Evolutionary conservation across 1,140 invertebrate genomes (phyloP).

Genomic region (Sweltsa coloradensis): DNA sequence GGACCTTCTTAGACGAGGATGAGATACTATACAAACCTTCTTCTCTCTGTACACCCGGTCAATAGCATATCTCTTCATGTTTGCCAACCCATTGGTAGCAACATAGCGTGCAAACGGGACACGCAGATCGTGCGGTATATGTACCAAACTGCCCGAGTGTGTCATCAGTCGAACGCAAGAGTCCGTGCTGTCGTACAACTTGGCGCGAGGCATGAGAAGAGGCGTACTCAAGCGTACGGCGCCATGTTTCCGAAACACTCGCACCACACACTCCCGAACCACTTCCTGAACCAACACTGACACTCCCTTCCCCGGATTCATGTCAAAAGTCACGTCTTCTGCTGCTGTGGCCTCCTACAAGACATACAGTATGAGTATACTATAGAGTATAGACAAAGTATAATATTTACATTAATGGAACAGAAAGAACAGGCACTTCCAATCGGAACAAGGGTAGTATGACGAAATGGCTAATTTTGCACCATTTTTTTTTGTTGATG

Average conservation of each 20-base stretch:
- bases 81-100: constrained; percentile 65
- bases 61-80: constrained; percentile 72
- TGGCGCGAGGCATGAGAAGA: constrained; percentile 58
- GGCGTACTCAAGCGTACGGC: constrained; percentile 61
- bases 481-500: too few species aligned
- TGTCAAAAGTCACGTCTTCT: constrained; percentile 64
- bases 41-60: constrained; percentile 78
- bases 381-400: too few species aligned
- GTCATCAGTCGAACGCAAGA: constrained; percentile 72
- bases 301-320: constrained; percentile 31
- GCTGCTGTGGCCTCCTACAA: constrained; percentile 42
- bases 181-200: constrained; percentile 39
- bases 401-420: too few species aligned
- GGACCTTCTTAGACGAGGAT: background rate
- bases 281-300: constrained; percentile 14
- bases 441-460: too few species aligned
- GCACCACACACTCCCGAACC: constrained; percentile 34
- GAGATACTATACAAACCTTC: too few species aligned
- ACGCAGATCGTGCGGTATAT: constrained; percentile 62
- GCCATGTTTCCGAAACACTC: constrained; percentile 66
- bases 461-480: too few species aligned
- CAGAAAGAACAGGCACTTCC: too few species aligned
- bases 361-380: too few species aligned
- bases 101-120: constrained; percentile 70
- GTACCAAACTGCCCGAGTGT: constrained; percentile 64